Conservation (phyloP, 2,113 vertebrate species). For the Tenrec ecaudatus region DNA sequence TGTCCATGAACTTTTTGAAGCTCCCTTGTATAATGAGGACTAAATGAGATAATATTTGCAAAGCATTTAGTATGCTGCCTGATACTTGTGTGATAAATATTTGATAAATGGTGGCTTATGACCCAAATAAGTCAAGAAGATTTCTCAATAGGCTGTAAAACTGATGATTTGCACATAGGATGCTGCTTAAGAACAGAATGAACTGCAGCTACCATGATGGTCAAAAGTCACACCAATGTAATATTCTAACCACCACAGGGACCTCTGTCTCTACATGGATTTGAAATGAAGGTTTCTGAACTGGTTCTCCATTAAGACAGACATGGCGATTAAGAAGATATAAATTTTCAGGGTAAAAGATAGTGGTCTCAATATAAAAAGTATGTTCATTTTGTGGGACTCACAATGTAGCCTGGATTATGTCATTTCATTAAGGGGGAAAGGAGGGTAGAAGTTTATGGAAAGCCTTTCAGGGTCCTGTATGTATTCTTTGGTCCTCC, state of each 20-base stretch:
- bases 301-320: not conserved
- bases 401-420: not conserved
- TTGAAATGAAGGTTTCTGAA: conserved; percentile 11
- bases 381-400: not conserved
- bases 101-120: conserved; percentile 9
- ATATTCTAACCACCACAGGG: not conserved
- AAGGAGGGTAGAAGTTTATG: not conserved
- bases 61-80: not conserved
- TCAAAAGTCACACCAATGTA: not conserved
- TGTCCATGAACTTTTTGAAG: too few species aligned
- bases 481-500: not conserved
- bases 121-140: not conserved
- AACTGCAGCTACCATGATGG: not conserved
- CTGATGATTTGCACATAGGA: not conserved
- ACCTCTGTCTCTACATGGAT: not conserved
- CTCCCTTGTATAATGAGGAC: not conserved
- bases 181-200: not conserved
- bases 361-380: not conserved
- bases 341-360: not conserved
- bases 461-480: not conserved
- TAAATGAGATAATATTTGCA: not conserved
- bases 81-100: not conserved
- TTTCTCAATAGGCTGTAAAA: not conserved
- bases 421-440: not conserved
- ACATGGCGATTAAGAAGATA: not conserved